phyloP scores from a whole-genome alignment of 2,113 vertebrate species.

The Tauraco erythrolophus region DNA sequence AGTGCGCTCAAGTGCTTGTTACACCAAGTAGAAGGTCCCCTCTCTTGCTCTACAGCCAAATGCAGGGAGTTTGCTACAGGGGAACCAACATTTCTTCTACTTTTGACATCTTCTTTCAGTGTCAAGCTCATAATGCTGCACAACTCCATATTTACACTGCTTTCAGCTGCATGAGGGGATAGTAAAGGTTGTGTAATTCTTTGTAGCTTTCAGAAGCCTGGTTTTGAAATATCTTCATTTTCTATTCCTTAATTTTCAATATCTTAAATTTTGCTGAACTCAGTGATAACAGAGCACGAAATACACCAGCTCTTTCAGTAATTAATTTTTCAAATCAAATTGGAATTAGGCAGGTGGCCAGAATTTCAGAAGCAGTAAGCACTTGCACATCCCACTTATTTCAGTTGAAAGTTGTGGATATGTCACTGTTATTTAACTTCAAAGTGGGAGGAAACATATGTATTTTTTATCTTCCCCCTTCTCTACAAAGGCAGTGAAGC shows the following conservation, averaged over 20 bases:
- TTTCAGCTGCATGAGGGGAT: not conserved
- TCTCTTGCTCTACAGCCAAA: not conserved
- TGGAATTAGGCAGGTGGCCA: conserved; percentile 14
- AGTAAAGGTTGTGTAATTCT: not conserved
- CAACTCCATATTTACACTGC: fast-evolving
- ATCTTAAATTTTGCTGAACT: not conserved
- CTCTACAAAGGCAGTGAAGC: conserved; percentile 25
- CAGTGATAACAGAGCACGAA: not conserved
- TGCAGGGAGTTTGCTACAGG: not conserved
- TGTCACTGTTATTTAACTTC: conserved; percentile 57
- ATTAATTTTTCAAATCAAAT: not conserved
- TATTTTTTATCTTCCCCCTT: conserved; percentile 20
- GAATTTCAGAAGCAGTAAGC: conserved; percentile 9
- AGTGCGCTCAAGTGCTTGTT: not conserved
- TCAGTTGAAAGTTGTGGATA: conserved; percentile 36
- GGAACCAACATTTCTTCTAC: not conserved
- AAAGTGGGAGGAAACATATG: conserved; percentile 23
- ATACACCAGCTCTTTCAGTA: not conserved
- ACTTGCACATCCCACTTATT: conserved; percentile 46
- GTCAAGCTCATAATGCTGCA: not conserved
- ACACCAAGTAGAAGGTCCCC: not conserved
- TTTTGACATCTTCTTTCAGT: not conserved
- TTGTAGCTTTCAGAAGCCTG: not conserved
- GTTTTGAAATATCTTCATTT: not conserved
- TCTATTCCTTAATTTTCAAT: not conserved